Conservation (phyloP, 2,113 vertebrate species). For the Antechinus stuartii region DNA sequence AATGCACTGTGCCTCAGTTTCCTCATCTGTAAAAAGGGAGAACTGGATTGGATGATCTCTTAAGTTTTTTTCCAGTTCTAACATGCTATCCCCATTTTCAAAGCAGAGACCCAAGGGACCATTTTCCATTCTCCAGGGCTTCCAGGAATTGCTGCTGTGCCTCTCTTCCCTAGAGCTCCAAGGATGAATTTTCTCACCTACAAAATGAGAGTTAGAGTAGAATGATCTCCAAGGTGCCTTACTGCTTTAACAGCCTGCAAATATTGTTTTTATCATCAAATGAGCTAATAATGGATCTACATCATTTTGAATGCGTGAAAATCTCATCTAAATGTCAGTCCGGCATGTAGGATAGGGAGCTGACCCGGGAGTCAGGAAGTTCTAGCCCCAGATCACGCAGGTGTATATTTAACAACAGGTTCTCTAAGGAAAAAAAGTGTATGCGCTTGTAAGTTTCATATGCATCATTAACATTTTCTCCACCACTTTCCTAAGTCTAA, state of each 20-base stretch:
- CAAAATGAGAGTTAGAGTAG: background rate
- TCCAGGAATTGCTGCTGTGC: background rate
- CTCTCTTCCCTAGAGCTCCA: background rate
- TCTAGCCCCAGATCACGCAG: background rate
- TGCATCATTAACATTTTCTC: background rate
- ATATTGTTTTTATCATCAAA: background rate
- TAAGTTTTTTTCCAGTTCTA: background rate
- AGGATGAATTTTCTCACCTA: background rate
- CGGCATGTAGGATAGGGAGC: background rate
- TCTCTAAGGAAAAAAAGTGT: background rate
- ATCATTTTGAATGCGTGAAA: background rate
- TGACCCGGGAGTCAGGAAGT: background rate
- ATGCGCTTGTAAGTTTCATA: background rate
- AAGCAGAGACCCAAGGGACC: background rate
- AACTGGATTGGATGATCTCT: background rate
- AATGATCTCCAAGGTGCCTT: background rate
- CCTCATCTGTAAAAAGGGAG: background rate
- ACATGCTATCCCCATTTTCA: background rate
- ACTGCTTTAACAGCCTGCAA: background rate
- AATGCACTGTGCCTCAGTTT: background rate
- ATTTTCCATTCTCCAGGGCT: background rate
- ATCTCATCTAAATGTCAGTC: background rate
- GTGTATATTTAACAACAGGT: background rate
- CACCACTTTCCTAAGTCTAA: background rate
- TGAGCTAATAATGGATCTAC: background rate